phyloP scores from a whole-genome alignment of 2,113 vertebrate species.

The Ictalurus punctatus region DNA sequence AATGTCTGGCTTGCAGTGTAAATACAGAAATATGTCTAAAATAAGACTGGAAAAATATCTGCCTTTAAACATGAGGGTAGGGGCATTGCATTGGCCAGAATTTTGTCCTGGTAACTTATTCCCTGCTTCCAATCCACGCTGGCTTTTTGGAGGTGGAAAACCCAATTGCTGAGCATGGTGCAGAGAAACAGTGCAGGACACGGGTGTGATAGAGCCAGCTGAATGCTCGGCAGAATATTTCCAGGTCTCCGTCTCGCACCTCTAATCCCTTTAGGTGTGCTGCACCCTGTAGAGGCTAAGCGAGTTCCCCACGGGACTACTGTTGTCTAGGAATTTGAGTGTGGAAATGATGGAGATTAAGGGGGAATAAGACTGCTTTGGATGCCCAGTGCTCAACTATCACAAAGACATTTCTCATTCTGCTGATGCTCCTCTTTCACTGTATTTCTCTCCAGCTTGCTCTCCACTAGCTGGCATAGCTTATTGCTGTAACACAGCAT shows the following conservation, averaged over 20 bases:
- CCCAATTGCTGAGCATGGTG: conserved; percentile 71
- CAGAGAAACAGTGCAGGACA: conserved; percentile 77
- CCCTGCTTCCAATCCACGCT: conserved; percentile 7
- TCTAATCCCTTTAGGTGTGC: conserved; percentile 83
- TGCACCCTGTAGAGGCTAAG: conserved; percentile 76
- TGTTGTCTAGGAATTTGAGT: conserved; percentile 82
- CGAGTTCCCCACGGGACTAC: conserved; percentile 71
- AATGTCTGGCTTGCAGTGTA: conserved; percentile 7
- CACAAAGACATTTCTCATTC: conserved; percentile 72
- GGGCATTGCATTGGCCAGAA: background rate
- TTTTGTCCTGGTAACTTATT: conserved; percentile 15
- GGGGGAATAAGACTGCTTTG: conserved; percentile 71
- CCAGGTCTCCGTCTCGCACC: conserved; percentile 78
- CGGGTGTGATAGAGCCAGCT: conserved; percentile 75
- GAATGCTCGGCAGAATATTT: conserved; percentile 75
- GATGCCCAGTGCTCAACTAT: conserved; percentile 73
- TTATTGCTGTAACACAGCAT: conserved; percentile 20
- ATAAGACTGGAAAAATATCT: background rate
- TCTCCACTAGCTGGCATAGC: conserved; percentile 2
- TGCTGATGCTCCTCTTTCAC: conserved; percentile 9
- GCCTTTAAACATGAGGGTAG: background rate
- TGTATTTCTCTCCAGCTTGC: background rate
- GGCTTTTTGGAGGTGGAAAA: conserved; percentile 57
- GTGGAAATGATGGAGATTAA: conserved; percentile 79
- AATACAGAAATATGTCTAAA: conserved; percentile 39